Conservation (phyloP, 2,888 invertebrate genomes). For the Pollenia griseotomentosa region DNA sequence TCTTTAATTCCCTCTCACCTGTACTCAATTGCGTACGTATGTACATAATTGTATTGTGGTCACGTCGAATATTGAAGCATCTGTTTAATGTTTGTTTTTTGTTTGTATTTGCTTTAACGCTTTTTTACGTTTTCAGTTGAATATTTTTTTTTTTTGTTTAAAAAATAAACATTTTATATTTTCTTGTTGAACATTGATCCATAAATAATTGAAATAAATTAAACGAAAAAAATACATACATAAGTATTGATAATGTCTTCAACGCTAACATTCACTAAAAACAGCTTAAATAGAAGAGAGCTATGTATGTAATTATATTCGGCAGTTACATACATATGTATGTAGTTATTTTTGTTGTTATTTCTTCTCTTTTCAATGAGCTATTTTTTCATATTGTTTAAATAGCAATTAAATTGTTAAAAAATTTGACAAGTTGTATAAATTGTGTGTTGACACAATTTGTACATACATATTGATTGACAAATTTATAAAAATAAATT, state of each 20-base stretch:
- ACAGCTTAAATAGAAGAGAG: slow-evolving; percentile 7
- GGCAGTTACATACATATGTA: background rate
- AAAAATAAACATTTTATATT: slow-evolving; percentile 57
- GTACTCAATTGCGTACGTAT: slow-evolving; percentile 51
- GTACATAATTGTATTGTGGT: slow-evolving; percentile 81
- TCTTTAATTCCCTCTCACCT: background rate
- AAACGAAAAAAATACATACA: background rate
- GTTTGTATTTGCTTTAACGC: background rate
- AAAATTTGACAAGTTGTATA: slow-evolving; percentile 52
- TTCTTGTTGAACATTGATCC: slow-evolving; percentile 66
- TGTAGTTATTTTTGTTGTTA: background rate
- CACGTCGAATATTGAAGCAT: slow-evolving; percentile 80
- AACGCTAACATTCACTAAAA: background rate
- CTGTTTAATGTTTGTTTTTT: slow-evolving; percentile 77
- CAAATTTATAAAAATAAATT: background rate
- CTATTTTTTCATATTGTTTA: slow-evolving; percentile 5
- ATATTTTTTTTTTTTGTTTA: slow-evolving; percentile 14
- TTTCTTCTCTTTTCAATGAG: background rate
- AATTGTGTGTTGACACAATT: slow-evolving; percentile 41
- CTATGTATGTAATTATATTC: background rate
- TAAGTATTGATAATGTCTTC: background rate
- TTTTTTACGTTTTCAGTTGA: slow-evolving; percentile 31
- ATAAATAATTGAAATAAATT: slow-evolving; percentile 47
- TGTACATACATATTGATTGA: background rate
- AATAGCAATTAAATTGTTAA: slow-evolving; percentile 57